phyloP scores from a whole-genome alignment of 2,888 invertebrate species.

The Frankliniella fusca region DNA sequence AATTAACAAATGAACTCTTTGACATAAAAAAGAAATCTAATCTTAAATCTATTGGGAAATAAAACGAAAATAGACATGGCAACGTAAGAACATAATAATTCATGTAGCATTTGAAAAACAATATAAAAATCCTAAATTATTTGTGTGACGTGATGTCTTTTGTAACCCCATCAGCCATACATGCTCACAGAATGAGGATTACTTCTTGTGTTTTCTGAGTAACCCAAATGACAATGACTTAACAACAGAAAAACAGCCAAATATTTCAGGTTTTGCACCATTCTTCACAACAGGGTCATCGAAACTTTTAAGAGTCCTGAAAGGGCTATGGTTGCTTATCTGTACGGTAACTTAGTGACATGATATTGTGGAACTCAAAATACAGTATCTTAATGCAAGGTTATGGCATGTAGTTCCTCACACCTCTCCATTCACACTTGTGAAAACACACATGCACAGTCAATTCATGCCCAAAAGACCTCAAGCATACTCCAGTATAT shows the following conservation, averaged over 20 bases:
- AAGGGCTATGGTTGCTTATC: background rate
- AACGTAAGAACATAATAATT: constrained; percentile 12
- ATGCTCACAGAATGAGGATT: background rate
- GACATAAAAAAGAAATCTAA: constrained; percentile 1
- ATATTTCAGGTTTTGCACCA: background rate
- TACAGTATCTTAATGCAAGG: background rate
- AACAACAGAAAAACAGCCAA: background rate
- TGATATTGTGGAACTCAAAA: constrained; percentile 13
- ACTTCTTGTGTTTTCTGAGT: background rate
- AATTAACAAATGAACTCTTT: constrained; percentile 21
- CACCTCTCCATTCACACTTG: background rate
- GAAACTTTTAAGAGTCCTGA: background rate
- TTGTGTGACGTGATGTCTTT: background rate
- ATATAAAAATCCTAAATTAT: background rate
- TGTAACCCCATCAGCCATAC: background rate
- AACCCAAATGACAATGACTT: background rate
- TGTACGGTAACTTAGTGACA: constrained; percentile 24
- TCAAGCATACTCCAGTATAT: background rate
- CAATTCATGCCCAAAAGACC: background rate
- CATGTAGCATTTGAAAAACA: background rate
- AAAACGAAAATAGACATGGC: constrained; percentile 13
- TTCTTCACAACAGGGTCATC: background rate
- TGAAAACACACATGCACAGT: constrained; percentile 7
- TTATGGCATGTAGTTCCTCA: constrained; percentile 8
- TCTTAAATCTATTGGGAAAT: constrained; percentile 13